These are phyloP conservation scores for Tigriopus californicus DNA, from an alignment of 2,888 invertebrate species.

Conservation along the genomic window DNA sequence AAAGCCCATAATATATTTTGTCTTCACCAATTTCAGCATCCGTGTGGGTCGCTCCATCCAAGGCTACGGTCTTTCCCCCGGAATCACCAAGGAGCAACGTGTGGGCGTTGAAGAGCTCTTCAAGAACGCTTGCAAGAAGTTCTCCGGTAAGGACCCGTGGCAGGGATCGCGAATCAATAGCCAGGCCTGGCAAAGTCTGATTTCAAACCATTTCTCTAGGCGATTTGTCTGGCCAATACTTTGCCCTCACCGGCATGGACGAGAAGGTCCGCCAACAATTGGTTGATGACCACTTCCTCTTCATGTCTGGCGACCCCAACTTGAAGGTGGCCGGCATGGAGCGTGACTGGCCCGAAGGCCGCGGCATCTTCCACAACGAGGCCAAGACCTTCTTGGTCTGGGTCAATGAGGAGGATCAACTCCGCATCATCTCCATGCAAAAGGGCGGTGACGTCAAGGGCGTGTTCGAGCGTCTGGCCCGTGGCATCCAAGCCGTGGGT, in stretches of 20 bases:
- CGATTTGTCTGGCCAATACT: constrained; percentile 29
- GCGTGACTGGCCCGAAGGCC: constrained; percentile 34
- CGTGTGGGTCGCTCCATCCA: constrained; percentile 17
- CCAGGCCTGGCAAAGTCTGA: no score
- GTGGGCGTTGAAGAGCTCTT: constrained; percentile 16
- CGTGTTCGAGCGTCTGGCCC: constrained; percentile 23
- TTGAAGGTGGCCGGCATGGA: constrained; percentile 25
- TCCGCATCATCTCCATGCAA: constrained; percentile 34
- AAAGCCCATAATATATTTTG: no score
- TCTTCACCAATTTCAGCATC: constrained; percentile 1
- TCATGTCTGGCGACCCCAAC: constrained; percentile 27
- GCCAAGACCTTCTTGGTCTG: constrained; percentile 32
- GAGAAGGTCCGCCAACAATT: constrained; percentile 29
- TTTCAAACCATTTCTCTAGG: no score
- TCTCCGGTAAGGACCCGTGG: constrained; percentile 20
- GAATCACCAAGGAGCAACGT: constrained; percentile 17
- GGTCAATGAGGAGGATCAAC: constrained; percentile 34
- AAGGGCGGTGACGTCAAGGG: constrained; percentile 27
- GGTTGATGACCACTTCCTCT: constrained; percentile 32
- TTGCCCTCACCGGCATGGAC: constrained; percentile 29
- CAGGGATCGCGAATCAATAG: no score
- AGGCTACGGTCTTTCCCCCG: constrained; percentile 17
- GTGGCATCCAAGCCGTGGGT: constrained; percentile 26
- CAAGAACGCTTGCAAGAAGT: constrained; percentile 16
- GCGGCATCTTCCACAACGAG: constrained; percentile 33